A percentile compares a stretch with the other conserved stretches of the same genome.
These are phyloP conservation scores for Microplitis deprimator DNA, from an alignment of 2,888 invertebrate species.

Conservation along the genomic window DNA sequence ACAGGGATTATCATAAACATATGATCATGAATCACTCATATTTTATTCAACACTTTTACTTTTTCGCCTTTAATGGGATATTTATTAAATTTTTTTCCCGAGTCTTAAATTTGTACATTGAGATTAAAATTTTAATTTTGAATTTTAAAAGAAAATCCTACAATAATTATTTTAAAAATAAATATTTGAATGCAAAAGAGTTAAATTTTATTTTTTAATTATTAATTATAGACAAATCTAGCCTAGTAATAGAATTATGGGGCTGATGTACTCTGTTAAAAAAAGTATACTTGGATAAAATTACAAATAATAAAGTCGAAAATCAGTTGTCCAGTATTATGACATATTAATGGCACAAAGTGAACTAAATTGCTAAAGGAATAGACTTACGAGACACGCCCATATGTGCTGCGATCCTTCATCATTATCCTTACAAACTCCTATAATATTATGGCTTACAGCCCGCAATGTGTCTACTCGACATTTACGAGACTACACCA, in stretches of 20 bases:
- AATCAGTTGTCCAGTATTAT: not conserved
- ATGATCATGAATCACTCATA: conserved; percentile 37
- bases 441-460: not conserved
- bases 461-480: not conserved
- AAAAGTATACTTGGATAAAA: no score
- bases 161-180: not conserved
- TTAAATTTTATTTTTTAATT: no score
- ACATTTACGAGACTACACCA: not conserved
- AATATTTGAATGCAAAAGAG: not conserved
- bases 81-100: not conserved
- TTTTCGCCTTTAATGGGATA: not conserved
- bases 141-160: no score
- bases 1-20: conserved; percentile 34
- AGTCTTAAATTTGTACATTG: not conserved
- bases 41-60: conserved; percentile 11
- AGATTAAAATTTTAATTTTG: not conserved
- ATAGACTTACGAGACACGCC: not conserved
- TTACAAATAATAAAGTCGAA: not conserved
- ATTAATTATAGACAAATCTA: no score
- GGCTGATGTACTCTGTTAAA: no score
- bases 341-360: not conserved
- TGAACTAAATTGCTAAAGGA: conserved; percentile 4
- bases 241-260: no score
- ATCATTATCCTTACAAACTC: not conserved
- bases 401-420: conserved; percentile 14